These are phyloP conservation scores for Tringa solitaria DNA, from an alignment of 2,113 vertebrate species.

Conservation along the genomic window DNA sequence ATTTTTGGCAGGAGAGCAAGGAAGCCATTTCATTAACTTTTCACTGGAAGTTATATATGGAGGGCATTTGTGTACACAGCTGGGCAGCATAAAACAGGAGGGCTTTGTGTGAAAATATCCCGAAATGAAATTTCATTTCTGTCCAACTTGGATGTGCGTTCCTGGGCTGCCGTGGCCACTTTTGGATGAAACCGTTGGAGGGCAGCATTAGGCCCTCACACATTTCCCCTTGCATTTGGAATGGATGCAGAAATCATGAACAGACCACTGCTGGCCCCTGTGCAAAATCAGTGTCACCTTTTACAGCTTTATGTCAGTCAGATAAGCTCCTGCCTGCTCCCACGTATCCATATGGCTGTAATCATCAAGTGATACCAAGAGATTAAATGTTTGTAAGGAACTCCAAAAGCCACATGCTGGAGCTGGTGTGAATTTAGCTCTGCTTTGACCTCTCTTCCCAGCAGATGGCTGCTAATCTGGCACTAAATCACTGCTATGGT, in stretches of 20 bases:
- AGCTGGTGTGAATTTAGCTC: conserved; percentile 33
- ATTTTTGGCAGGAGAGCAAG: conserved; percentile 52
- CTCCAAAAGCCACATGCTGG: conserved; percentile 40
- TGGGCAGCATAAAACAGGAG: conserved; percentile 63
- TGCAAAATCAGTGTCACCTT: conserved; percentile 44
- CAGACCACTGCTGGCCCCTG: neutral
- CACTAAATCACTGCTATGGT: neutral
- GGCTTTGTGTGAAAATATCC: conserved; percentile 63
- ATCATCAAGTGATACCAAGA: conserved; percentile 1
- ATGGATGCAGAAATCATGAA: neutral
- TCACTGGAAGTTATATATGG: conserved; percentile 59
- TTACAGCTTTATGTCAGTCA: neutral
- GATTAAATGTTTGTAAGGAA: conserved; percentile 4
- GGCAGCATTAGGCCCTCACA: conserved; percentile 17
- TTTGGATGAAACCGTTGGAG: conserved; percentile 3
- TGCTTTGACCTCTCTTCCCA: conserved; percentile 4
- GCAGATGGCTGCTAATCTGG: neutral
- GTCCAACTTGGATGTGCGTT: neutral
- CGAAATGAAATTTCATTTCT: conserved; percentile 56
- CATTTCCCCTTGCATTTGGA: rapidly evolving
- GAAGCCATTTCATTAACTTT: conserved; percentile 65
- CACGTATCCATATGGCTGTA: conserved; percentile 16
- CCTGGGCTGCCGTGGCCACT: neutral
- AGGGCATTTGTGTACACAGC: conserved; percentile 66
- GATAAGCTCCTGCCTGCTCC: conserved; percentile 1